phyloP scores from a whole-genome alignment of 2,113 vertebrate species.

The Pycnonotus jocosus region DNA sequence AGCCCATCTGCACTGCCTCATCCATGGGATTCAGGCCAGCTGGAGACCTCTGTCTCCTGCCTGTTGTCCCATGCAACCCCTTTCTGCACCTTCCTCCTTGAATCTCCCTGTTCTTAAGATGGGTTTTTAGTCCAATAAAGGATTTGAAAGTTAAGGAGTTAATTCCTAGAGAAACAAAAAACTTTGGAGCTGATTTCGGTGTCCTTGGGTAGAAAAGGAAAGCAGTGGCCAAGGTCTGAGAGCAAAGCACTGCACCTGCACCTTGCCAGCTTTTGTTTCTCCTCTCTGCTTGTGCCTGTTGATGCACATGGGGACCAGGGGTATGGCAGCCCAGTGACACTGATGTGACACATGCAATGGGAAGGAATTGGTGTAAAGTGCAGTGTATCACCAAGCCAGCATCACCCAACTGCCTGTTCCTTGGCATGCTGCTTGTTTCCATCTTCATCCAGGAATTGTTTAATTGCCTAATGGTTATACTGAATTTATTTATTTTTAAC shows the following conservation, averaged over 20 bases:
- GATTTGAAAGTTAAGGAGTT: not conserved
- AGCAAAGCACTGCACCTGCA: not conserved
- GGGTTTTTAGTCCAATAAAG: not conserved
- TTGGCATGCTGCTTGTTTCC: not conserved
- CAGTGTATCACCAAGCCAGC: not conserved
- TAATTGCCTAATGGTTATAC: not conserved
- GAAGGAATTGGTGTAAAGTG: not conserved
- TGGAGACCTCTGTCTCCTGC: not conserved
- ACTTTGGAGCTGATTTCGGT: not conserved
- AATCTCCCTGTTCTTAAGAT: no score
- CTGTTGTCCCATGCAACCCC: not conserved
- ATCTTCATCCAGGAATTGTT: not conserved
- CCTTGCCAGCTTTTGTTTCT: not conserved
- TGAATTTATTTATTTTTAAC: not conserved
- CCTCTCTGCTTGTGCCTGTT: not conserved
- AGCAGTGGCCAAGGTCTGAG: not conserved
- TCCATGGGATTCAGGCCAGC: not conserved
- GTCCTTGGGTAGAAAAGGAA: not conserved
- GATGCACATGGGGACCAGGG: rapidly evolving
- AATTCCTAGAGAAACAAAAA: not conserved
- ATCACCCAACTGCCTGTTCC: not conserved
- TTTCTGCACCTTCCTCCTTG: not conserved
- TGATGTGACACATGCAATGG: not conserved
- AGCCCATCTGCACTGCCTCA: not conserved
- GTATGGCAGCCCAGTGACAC: not conserved